A percentile compares a stretch with the other conserved stretches of the same genome.
Conservation (phyloP, 1,140 invertebrate species). For the Neuroterus valhalla region DNA sequence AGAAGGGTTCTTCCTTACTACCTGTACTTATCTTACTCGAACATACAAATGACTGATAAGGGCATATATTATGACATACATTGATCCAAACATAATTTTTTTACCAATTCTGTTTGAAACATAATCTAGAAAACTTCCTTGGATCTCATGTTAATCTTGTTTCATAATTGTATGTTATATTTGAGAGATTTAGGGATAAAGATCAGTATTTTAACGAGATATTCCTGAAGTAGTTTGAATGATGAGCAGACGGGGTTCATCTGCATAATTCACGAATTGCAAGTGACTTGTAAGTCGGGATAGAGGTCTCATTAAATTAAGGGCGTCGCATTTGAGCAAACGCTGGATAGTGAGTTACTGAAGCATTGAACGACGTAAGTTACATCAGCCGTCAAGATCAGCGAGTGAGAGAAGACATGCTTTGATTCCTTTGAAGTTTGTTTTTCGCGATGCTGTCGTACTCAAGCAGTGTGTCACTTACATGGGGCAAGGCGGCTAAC, state of each 20-base stretch:
- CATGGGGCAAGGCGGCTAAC: conserved; percentile 53
- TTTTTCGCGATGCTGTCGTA: conserved; percentile 45
- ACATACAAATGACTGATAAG: no score
- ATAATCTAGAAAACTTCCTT: no score
- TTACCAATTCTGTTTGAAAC: no score
- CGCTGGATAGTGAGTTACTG: conserved; percentile 57
- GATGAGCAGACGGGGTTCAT: conserved; percentile 20
- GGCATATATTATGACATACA: no score
- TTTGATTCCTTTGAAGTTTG: conserved; percentile 55
- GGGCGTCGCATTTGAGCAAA: conserved; percentile 57
- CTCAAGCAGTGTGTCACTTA: conserved; percentile 61
- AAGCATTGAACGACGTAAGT: conserved; percentile 52
- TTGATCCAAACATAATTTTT: no score
- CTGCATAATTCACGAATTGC: conserved; percentile 55
- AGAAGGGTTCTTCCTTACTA: no score
- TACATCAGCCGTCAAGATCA: conserved; percentile 56
- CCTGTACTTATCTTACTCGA: no score
- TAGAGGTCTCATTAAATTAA: conserved; percentile 57
- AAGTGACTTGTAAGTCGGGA: conserved; percentile 53
- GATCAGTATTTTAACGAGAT: no score
- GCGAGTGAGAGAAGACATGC: conserved; percentile 51
- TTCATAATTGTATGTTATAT: no score
- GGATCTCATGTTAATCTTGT: no score
- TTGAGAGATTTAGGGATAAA: no score
- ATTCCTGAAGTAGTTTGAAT: not conserved